Evolutionary conservation across 2,797 vertebrate species (phyloP), one percentile per base, ranked within the genome.

Genomic region (Muraenolepis orangiensis): DNA sequence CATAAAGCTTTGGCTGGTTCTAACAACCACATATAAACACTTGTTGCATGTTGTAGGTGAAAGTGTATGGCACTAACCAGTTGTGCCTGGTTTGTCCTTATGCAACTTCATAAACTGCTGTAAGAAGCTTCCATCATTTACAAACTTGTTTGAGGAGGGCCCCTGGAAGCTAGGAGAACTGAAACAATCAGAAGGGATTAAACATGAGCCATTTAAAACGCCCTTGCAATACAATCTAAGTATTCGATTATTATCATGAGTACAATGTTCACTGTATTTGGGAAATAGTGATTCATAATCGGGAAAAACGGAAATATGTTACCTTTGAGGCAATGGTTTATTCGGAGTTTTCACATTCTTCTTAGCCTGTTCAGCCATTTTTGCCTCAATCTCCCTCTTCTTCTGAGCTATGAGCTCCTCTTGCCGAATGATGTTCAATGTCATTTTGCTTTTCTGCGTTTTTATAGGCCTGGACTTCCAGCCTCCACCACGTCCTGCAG

Each of bases 81-180:
- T 80, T 18, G 83, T 86, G 67, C 68, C 90, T 1, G 93, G 79
- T 76, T 97, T 97, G 1, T 97, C 96, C 82, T 94, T 97, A 89
- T 99, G 97, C 90, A 98, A 91, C 87, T 96, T 97, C 81, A 99
- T 94, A 88, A 99, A 99, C 87, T 99, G 97, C 88, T 99, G 98
- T 73, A 99, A 91, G 86, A 99, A 99, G 82, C 98, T 99, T 74
- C 98, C 98, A 10, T 99, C 98, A 0, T 99, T 99, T 79, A 91
- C 94, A 87, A 98, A 99, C 87, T 98, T 99, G 90, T 99, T 99
- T 0, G 93, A 93, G 0, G 93, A 90, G 57, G 93, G 81, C 0
- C 72, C 91, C 46, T 95, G 91, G 6, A 85, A 70, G 7, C 90
- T 88, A 13, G 91, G 13, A 83, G 88, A 28, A 91, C 90, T 79